These are phyloP conservation scores for Gopherus evgoodei DNA, from an alignment of 2,113 vertebrate genomes.

Conservation along the genomic window DNA sequence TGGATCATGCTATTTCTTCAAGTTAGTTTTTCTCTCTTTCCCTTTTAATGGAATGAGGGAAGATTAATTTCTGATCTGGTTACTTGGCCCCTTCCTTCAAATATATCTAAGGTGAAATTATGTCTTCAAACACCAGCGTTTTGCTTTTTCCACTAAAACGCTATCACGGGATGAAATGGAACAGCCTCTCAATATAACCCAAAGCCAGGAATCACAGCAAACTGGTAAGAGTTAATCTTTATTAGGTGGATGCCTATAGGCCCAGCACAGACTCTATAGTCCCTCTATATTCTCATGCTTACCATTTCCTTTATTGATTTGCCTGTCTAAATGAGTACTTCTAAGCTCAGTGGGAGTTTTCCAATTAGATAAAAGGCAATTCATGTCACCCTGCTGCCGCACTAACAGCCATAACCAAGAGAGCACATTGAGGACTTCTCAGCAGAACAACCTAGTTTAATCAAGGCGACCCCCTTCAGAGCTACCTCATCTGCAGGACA, in stretches of 20 bases:
- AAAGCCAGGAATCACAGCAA: neutral
- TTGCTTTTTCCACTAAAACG: neutral
- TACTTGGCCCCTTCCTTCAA: neutral
- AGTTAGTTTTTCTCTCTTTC: neutral
- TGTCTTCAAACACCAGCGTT: neutral
- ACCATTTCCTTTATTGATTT: conserved; percentile 81
- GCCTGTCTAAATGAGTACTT: conserved; percentile 79
- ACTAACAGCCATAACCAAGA: conserved; percentile 72
- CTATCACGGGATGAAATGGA: neutral
- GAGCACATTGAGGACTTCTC: conserved; percentile 59
- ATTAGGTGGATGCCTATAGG: conserved; percentile 67
- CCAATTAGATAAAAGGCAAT: conserved; percentile 86
- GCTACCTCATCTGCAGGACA: conserved; percentile 56
- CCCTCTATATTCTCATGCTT: conserved; percentile 50
- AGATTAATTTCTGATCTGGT: neutral
- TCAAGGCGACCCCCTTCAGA: conserved; percentile 65
- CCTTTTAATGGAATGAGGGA: neutral
- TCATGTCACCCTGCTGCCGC: conserved; percentile 73
- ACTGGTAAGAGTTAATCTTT: conserved; percentile 72
- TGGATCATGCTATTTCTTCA: neutral
- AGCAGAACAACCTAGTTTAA: conserved; percentile 76
- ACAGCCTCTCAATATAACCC: neutral
- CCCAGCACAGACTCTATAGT: conserved; percentile 18
- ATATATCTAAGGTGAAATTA: neutral
- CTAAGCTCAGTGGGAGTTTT: conserved; percentile 80